Percentiles rank a stretch among this genome's conserved stretches.
These are phyloP conservation scores for Leptopilina myrica DNA, from an alignment of 2,888 invertebrate species.

Conservation along the genomic window DNA sequence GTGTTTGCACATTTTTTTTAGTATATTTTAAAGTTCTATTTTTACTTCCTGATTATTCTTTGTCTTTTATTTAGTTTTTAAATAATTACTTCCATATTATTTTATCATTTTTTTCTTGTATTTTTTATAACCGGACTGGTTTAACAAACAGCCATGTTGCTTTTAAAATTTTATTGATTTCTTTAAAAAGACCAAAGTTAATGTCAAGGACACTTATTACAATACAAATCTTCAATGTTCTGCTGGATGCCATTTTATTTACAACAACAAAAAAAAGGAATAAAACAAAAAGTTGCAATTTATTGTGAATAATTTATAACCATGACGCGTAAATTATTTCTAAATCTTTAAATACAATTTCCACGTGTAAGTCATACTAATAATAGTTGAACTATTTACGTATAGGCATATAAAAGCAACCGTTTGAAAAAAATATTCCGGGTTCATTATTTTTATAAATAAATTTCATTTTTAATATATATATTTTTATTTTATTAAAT, in stretches of 20 bases:
- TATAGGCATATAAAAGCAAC: neutral
- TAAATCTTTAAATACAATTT: slow-evolving; percentile 1
- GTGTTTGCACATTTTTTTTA: too few relatives aligned
- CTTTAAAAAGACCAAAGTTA: slow-evolving; percentile 2
- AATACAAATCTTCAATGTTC: slow-evolving; percentile 3
- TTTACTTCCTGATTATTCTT: too few relatives aligned
- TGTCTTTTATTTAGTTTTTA: too few relatives aligned
- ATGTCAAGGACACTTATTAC: slow-evolving; percentile 13
- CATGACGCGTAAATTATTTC: slow-evolving; percentile 1
- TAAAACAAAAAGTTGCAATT: neutral
- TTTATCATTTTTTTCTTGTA: too few relatives aligned
- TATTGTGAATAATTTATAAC: neutral
- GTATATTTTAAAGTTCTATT: too few relatives aligned
- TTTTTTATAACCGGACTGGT: neutral
- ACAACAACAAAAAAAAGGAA: too few relatives aligned
- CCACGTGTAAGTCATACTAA: neutral
- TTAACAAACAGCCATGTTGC: neutral
- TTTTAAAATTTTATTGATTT: neutral
- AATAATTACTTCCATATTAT: too few relatives aligned
- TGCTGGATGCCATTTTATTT: neutral
- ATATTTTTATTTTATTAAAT: too few relatives aligned
- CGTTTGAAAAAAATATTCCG: too few relatives aligned
- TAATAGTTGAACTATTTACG: neutral
- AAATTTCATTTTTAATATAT: too few relatives aligned
- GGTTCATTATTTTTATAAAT: too few relatives aligned